These are phyloP conservation scores for Sipunculus nudus DNA, from an alignment of 2,888 invertebrate species.

Conservation along the genomic window DNA sequence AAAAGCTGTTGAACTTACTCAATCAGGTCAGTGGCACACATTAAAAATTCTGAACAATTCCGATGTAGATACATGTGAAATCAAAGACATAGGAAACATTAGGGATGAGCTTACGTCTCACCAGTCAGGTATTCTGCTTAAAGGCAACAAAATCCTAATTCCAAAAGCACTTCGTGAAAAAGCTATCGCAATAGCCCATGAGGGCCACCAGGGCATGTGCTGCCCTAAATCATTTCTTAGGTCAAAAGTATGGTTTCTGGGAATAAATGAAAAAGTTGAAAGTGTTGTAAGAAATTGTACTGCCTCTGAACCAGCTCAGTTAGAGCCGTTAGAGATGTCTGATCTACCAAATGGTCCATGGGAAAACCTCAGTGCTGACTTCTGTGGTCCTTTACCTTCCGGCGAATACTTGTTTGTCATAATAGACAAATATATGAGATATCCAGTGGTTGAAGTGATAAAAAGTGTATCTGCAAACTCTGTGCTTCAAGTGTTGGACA, in stretches of 20 bases:
- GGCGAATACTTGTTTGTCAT: constrained; percentile 4
- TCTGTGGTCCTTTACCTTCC: constrained; percentile 4
- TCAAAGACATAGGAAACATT: too few species aligned
- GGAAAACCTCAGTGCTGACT: constrained; percentile 23
- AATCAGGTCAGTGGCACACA: too few species aligned
- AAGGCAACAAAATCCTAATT: constrained; percentile 11
- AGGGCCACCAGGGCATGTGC: constrained; percentile 37
- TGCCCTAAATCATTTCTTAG: constrained; percentile 36
- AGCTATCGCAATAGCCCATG: constrained; percentile 36
- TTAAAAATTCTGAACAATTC: too few species aligned
- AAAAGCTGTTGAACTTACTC: background rate
- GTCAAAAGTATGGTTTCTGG: constrained; percentile 36
- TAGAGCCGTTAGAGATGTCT: background rate
- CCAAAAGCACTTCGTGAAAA: constrained; percentile 21
- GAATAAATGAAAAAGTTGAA: constrained; percentile 26
- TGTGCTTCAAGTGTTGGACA: constrained; percentile 24
- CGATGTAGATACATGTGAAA: too few species aligned
- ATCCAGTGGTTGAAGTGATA: constrained; percentile 33
- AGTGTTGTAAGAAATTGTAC: constrained; percentile 15
- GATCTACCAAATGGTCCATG: constrained; percentile 8
- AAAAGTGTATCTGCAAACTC: constrained; percentile 14
- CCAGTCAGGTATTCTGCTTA: background rate
- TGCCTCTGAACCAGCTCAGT: constrained; percentile 13
- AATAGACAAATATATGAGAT: constrained; percentile 15
- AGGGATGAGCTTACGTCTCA: constrained; percentile 1